These are phyloP conservation scores for Melikaiella ostensackeni DNA, from an alignment of 2,888 invertebrate species.

Conservation along the genomic window DNA sequence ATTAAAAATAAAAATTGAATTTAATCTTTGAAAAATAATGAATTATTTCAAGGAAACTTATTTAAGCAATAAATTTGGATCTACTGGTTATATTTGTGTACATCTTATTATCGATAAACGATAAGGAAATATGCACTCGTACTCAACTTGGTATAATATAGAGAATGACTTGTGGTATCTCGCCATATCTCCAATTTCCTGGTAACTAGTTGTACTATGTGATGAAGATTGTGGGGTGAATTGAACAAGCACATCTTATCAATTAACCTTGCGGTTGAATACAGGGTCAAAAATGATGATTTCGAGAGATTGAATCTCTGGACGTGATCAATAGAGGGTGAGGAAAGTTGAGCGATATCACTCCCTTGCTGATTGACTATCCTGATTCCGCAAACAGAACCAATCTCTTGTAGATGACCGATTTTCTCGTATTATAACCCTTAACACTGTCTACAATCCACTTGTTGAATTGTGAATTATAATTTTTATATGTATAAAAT, in stretches of 20 bases:
- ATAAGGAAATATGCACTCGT: too few species aligned
- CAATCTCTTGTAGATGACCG: constrained; percentile 25
- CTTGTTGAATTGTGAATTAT: background rate
- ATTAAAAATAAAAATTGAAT: too few species aligned
- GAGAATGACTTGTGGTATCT: background rate
- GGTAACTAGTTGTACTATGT: background rate
- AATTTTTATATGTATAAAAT: too few species aligned
- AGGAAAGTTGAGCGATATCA: constrained; percentile 5
- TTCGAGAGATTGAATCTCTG: background rate
- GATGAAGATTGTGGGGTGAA: constrained; percentile 1
- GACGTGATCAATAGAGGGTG: background rate
- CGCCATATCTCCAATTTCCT: background rate
- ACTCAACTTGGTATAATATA: background rate
- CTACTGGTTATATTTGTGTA: too few species aligned
- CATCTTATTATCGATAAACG: too few species aligned
- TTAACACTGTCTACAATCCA: background rate
- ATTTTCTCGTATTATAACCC: background rate
- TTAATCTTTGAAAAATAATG: too few species aligned
- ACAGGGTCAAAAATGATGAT: background rate
- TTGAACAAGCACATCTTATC: constrained; percentile 22
- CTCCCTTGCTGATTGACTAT: constrained; percentile 5
- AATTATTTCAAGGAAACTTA: too few species aligned
- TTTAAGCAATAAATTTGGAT: too few species aligned
- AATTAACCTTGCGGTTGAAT: constrained; percentile 22
- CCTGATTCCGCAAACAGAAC: constrained; percentile 8